These are phyloP conservation scores for Eucriotettix oculatus DNA, from an alignment of 2,888 invertebrate genomes.

Conservation along the genomic window DNA sequence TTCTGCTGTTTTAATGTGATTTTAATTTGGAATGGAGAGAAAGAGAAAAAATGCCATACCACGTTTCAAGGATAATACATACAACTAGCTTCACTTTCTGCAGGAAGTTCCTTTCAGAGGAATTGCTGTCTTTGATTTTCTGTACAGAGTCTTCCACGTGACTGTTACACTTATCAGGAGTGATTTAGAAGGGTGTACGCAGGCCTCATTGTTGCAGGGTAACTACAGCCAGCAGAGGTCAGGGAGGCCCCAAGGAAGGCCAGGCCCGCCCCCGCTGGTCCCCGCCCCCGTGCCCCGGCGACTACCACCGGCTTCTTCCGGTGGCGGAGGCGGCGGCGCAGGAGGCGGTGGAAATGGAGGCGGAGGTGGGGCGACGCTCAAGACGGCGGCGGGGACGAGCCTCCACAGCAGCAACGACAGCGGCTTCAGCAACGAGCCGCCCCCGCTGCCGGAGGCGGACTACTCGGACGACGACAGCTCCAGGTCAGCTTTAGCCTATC, in stretches of 20 bases:
- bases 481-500: conserved; percentile 31
- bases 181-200: too few species aligned
- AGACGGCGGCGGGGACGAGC: conserved; percentile 18
- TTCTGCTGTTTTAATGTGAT: too few species aligned
- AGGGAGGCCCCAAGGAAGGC: neutral
- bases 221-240: too few species aligned
- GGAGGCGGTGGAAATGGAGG: conserved; percentile 13
- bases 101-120: too few species aligned
- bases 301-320: neutral
- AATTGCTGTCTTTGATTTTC: too few species aligned
- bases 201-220: too few species aligned
- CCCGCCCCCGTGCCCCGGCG: neutral
- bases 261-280: neutral
- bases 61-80: too few species aligned
- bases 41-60: too few species aligned
- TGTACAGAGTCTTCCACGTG: too few species aligned
- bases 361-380: conserved; percentile 37
- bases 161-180: too few species aligned
- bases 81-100: too few species aligned
- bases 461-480: conserved; percentile 78
- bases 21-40: too few species aligned
- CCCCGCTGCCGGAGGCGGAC: conserved; percentile 73
- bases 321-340: neutral
- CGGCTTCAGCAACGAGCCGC: conserved; percentile 77
- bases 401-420: conserved; percentile 85